Conservation (phyloP, 2,797 vertebrate genomes). For the Sarcophilus harrisii region DNA sequence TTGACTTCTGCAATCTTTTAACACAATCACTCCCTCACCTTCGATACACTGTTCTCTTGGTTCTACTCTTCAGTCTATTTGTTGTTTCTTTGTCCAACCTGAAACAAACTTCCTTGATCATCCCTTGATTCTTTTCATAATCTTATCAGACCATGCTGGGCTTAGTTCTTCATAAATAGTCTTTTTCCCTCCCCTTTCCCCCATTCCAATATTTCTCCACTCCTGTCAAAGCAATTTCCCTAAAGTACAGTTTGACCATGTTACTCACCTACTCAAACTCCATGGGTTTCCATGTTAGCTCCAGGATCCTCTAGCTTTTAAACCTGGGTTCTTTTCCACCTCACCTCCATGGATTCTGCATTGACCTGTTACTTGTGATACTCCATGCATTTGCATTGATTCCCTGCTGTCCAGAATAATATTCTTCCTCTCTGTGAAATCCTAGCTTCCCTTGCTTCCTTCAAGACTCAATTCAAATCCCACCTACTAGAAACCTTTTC, state of each 20-base stretch:
- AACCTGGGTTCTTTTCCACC: no score
- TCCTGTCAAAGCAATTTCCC: neutral
- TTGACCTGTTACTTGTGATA: neutral
- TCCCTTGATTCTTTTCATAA: neutral
- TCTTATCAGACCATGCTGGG: neutral
- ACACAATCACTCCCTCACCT: neutral
- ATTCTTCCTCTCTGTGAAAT: neutral
- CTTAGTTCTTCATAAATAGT: neutral
- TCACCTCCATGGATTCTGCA: neutral
- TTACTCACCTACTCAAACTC: neutral
- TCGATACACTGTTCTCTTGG: neutral
- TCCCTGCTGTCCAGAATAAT: neutral
- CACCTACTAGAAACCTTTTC: neutral
- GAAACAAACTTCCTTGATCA: neutral
- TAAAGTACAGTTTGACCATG: neutral
- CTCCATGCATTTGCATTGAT: neutral
- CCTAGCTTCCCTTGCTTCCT: neutral
- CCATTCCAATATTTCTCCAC: neutral
- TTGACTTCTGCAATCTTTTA: neutral
- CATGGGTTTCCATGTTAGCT: neutral
- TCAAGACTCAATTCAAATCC: neutral
- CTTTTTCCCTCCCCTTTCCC: neutral
- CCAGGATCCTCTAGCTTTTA: neutral
- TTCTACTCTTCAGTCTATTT: neutral
- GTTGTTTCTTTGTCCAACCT: neutral